phyloP scores from a whole-genome alignment of 2,888 invertebrate genomes.

The Cataglyphis rosenhaueri region DNA sequence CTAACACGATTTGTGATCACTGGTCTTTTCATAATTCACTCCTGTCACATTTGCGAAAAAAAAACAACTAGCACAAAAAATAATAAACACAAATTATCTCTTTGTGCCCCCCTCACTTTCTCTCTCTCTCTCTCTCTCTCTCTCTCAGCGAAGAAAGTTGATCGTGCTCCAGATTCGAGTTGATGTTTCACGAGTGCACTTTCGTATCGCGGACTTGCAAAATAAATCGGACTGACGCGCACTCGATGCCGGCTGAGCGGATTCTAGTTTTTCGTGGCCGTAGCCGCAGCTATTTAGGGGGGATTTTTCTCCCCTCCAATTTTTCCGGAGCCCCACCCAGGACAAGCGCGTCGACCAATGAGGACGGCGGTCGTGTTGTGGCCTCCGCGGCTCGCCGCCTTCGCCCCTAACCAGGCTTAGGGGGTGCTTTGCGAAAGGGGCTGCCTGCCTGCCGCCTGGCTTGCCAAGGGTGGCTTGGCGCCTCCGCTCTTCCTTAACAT shows the following conservation, averaged over 20 bases:
- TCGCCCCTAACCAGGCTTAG: slow-evolving; percentile 83
- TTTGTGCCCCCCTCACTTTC: background rate
- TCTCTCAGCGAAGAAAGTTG: slow-evolving; percentile 1
- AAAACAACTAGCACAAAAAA: background rate
- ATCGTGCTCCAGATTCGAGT: background rate
- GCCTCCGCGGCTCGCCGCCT: slow-evolving; percentile 85
- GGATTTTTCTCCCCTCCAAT: slow-evolving; percentile 85
- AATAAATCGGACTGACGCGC: slow-evolving; percentile 65
- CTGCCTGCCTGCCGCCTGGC: slow-evolving; percentile 73
- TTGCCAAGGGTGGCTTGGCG: slow-evolving; percentile 69
- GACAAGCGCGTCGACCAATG: slow-evolving; percentile 83
- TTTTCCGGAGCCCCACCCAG: slow-evolving; percentile 85
- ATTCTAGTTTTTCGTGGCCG: slow-evolving; percentile 85
- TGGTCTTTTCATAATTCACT: slow-evolving; percentile 15
- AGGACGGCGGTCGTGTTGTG: slow-evolving; percentile 85
- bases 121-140: background rate
- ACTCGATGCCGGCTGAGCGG: slow-evolving; percentile 84
- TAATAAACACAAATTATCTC: background rate
- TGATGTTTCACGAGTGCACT: slow-evolving; percentile 6
- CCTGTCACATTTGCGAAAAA: background rate
- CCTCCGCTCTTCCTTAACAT: slow-evolving; percentile 72
- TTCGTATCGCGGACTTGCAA: slow-evolving; percentile 34
- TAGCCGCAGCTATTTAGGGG: slow-evolving; percentile 84
- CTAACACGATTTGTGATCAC: slow-evolving; percentile 30
- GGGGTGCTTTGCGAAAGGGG: slow-evolving; percentile 79